A percentile compares a stretch with the other conserved stretches of the same genome.
phyloP scores from a whole-genome alignment of 2,888 invertebrate genomes.

The Rhopalosiphum nymphaeae region DNA sequence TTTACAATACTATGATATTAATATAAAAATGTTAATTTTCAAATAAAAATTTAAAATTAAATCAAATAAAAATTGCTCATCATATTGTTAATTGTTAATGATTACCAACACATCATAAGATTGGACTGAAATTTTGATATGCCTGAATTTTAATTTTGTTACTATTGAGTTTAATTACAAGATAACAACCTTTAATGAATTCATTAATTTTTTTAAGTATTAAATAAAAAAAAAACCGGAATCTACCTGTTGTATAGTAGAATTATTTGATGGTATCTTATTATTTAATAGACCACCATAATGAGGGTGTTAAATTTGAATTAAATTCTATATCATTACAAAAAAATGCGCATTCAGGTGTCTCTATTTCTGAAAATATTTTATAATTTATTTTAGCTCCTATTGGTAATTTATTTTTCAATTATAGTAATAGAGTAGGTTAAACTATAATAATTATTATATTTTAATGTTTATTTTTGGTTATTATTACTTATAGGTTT shows the following conservation, averaged over 20 bases:
- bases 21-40: too few species aligned
- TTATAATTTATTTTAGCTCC: neutral
- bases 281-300: too few species aligned
- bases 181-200: neutral
- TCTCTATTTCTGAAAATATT: neutral
- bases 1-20: too few species aligned
- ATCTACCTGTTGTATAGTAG: neutral
- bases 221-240: neutral
- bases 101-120: too few species aligned
- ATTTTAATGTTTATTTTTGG: neutral
- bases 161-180: neutral
- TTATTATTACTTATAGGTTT: neutral
- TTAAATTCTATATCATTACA: too few species aligned
- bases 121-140: neutral
- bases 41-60: too few species aligned
- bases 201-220: neutral
- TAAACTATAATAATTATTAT: neutral
- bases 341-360: neutral
- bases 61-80: too few species aligned
- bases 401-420: neutral
- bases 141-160: neutral
- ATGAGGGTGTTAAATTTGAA: too few species aligned
- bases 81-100: too few species aligned
- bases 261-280: too few species aligned
- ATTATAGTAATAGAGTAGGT: neutral